A percentile compares a stretch with the other conserved stretches of the same genome.
Evolutionary conservation across 2,797 vertebrate genomes (phyloP).

Genomic region (Periparus ater): DNA sequence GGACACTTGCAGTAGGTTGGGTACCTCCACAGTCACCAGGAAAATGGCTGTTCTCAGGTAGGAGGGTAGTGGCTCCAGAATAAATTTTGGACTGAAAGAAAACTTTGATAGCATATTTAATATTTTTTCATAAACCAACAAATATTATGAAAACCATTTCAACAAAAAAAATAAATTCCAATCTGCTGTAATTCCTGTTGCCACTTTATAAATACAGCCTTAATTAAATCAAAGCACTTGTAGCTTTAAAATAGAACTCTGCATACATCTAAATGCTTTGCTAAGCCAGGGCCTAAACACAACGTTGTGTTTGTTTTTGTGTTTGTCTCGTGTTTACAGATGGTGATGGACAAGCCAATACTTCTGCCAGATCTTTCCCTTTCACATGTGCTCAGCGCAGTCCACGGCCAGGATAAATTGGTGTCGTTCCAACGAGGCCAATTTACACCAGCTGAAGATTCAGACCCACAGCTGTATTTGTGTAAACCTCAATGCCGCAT

Average conservation of each 20-base stretch:
- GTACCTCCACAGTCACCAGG: background rate
- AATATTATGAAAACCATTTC: background rate
- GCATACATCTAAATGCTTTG: background rate
- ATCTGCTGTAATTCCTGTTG: background rate
- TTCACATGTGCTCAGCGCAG: fast-evolving
- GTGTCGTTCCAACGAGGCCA: background rate
- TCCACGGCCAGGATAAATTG: background rate
- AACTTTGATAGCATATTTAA: background rate
- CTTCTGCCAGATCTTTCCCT: slow-evolving; percentile 21
- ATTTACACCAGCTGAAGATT: slow-evolving; percentile 50
- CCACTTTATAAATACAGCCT: background rate
- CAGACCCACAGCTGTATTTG: slow-evolving; percentile 56
- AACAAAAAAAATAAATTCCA: background rate
- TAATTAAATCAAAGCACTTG: slow-evolving; percentile 13
- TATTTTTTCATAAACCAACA: background rate
- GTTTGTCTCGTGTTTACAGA: slow-evolving; percentile 37
- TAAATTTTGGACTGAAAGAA: background rate
- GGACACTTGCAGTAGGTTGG: background rate
- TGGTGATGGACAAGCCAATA: background rate
- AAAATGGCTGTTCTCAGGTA: background rate
- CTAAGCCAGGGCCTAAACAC: background rate
- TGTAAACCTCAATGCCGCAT: background rate
- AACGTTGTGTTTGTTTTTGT: background rate
- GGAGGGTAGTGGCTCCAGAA: background rate
- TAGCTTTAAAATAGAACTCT: slow-evolving; percentile 15